Conservation (phyloP, 92 coral and sea anemone genomes). For the Epizoanthus stellaris region DNA sequence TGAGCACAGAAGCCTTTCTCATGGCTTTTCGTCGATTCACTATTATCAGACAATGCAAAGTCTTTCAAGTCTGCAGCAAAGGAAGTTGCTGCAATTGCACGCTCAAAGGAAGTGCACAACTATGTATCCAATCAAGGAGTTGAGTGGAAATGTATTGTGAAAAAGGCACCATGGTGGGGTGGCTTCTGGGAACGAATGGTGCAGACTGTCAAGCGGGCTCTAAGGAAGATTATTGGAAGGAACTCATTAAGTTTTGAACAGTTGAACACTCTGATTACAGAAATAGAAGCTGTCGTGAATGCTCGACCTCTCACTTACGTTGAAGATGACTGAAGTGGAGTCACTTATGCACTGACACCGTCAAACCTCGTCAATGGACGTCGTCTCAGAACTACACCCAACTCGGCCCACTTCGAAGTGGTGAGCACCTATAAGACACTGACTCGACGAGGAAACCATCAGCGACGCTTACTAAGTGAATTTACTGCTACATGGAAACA, state of each 20-base stretch:
- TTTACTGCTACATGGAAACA: slow-evolving; percentile 30
- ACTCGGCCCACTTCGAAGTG: slow-evolving; percentile 18
- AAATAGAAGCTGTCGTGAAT: slow-evolving; percentile 50
- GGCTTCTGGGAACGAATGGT: slow-evolving; percentile 42
- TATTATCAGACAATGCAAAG: neutral
- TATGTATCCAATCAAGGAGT: slow-evolving; percentile 7
- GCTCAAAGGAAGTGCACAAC: neutral
- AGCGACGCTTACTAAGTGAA: slow-evolving; percentile 23
- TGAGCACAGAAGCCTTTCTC: slow-evolving; percentile 23
- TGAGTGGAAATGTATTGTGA: no score
- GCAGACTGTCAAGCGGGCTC: slow-evolving; percentile 23
- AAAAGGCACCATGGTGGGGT: slow-evolving; percentile 37
- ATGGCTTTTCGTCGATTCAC: slow-evolving; percentile 37
- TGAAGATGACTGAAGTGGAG: slow-evolving; percentile 40
- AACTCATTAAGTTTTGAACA: slow-evolving; percentile 30
- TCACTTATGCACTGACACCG: slow-evolving; percentile 48
- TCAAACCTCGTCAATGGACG: slow-evolving; percentile 38
- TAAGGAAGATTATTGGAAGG: slow-evolving; percentile 30
- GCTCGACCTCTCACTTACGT: slow-evolving; percentile 43
- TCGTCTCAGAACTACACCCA: slow-evolving; percentile 19
- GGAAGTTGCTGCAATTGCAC: no score
- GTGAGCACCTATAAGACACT: slow-evolving; percentile 31
- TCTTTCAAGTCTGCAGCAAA: no score
- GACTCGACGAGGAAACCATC: slow-evolving; percentile 22
- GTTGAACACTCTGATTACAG: slow-evolving; percentile 34